Percentiles rank a stretch among this genome's conserved stretches.
phyloP scores from a whole-genome alignment of 2,797 vertebrate genomes.

The Nyctalus aviator region DNA sequence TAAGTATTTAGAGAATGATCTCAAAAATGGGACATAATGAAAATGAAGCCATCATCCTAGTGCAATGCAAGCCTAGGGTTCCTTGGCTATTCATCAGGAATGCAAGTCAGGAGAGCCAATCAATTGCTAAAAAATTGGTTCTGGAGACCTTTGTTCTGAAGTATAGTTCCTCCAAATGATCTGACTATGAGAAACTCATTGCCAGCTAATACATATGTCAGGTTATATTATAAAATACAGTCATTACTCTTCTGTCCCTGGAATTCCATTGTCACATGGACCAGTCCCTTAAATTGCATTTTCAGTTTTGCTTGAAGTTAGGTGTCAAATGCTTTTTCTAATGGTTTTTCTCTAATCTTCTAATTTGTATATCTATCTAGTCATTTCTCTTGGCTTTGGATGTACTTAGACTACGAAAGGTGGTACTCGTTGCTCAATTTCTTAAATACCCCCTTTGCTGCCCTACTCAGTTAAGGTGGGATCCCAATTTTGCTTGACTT shows the following conservation, averaged over 20 bases:
- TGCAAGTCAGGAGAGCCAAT: conserved; percentile 19
- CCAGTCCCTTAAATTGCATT: conserved; percentile 4
- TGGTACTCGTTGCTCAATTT: not conserved
- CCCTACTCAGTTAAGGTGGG: not conserved
- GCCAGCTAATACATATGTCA: conserved; percentile 43
- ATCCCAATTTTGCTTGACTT: not conserved
- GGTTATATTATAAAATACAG: conserved; percentile 38
- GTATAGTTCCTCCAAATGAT: conserved; percentile 24
- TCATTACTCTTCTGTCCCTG: not conserved
- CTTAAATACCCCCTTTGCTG: not conserved
- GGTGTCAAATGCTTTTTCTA: not conserved
- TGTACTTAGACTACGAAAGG: conserved; percentile 38
- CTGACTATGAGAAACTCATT: conserved; percentile 48
- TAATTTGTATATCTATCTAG: conserved; percentile 68
- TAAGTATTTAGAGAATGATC: conserved; percentile 57
- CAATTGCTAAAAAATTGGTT: conserved; percentile 47
- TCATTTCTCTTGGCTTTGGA: conserved; percentile 2
- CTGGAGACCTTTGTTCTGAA: conserved; percentile 56
- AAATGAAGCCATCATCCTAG: conserved; percentile 22
- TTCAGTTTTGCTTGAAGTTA: conserved; percentile 8
- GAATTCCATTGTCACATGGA: conserved; percentile 20
- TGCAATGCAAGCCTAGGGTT: not conserved
- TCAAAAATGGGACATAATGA: conserved; percentile 28
- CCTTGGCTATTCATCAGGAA: conserved; percentile 32
- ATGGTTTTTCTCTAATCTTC: conserved; percentile 55